Percentiles rank a stretch among this genome's conserved stretches.
These are phyloP conservation scores for Galago senegalensis DNA, from an alignment of 2,797 vertebrate species.

Conservation along the genomic window DNA sequence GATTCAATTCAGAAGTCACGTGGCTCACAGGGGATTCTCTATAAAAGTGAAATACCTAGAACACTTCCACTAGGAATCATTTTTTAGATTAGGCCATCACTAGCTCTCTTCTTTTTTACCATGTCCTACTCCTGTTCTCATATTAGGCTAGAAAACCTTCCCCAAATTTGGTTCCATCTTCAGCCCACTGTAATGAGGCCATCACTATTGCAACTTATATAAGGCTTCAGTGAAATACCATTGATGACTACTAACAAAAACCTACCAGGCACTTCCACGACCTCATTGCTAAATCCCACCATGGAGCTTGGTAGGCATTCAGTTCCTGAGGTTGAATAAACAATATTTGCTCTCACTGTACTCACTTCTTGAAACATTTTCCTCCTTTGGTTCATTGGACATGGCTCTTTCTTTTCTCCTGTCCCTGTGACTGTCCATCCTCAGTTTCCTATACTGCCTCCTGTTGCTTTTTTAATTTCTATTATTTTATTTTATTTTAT, in stretches of 20 bases:
- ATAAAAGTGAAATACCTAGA: background rate
- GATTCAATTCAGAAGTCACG: background rate
- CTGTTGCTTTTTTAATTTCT: background rate
- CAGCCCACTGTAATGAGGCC: background rate
- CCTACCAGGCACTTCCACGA: background rate
- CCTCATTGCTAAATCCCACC: background rate
- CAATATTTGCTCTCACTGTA: background rate
- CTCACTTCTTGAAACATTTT: background rate
- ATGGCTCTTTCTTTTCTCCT: background rate
- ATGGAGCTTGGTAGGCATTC: background rate
- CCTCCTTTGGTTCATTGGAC: background rate
- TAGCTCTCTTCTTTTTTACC: background rate
- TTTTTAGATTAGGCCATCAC: background rate
- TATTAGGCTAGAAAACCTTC: background rate
- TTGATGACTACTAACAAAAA: background rate
- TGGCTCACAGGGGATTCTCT: background rate
- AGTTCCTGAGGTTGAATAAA: background rate
- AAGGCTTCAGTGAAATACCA: background rate
- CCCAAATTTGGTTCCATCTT: background rate
- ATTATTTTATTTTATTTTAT: no score
- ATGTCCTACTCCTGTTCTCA: background rate
- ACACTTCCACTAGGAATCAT: background rate
- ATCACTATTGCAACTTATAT: background rate
- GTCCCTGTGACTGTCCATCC: background rate
- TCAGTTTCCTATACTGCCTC: background rate